phyloP scores from a whole-genome alignment of 37 sponge, comb jelly and placozoan species.

The Dysidea cf. avara region DNA sequence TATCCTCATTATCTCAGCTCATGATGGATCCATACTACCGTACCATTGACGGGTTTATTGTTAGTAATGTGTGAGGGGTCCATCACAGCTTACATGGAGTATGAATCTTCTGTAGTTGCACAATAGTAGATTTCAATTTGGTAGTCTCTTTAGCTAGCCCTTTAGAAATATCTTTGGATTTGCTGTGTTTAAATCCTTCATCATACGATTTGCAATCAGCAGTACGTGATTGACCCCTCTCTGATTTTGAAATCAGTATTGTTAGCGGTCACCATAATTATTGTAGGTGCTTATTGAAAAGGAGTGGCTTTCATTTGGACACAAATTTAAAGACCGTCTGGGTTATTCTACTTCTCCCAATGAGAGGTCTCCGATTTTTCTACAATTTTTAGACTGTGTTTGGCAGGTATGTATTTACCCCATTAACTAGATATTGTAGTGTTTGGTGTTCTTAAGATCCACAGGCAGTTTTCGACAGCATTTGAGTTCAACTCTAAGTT shows the following conservation, averaged over 20 bases:
- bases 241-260: no score
- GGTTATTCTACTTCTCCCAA: constrained; percentile 76
- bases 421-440: no score
- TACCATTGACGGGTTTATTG: constrained; percentile 85
- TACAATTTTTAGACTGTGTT: constrained; percentile 96
- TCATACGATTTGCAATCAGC: no score
- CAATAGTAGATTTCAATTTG: no score
- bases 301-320: constrained; percentile 99
- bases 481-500: constrained; percentile 88
- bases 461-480: constrained; percentile 71
- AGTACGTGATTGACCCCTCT: no score
- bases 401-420: constrained; percentile 61
- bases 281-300: constrained; percentile 87
- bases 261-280: neutral
- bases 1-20: constrained; percentile 87
- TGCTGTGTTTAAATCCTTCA: no score
- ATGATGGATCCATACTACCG: constrained; percentile 93
- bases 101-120: no score
- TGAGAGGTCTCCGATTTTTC: constrained; percentile 95
- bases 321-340: constrained; percentile 91
- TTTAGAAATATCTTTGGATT: no score
- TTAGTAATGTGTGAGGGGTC: neutral
- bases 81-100: no score
- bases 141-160: no score
- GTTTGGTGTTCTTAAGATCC: constrained; percentile 27